Evolutionary conservation across 2,113 vertebrate species (phyloP), one percentile per base, ranked within the genome.

Genomic region (Coregonus clupeaformis): DNA sequence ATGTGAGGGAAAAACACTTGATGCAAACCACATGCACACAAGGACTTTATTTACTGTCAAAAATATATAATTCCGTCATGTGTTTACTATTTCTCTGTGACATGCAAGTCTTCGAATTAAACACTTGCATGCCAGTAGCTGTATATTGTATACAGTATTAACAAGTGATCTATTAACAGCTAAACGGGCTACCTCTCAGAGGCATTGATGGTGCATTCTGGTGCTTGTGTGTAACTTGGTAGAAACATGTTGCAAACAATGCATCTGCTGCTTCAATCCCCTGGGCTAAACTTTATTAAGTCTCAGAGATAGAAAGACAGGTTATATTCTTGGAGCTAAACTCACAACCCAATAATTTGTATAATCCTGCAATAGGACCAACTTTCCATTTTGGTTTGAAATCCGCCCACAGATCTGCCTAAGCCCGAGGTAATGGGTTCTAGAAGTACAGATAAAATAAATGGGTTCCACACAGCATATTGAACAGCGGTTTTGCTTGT

Each of bases 371-470:
- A 18, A 29, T 16, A 76, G 11, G 9, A 29, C 22, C 47, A 20
- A 52, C 36, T 22, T 71, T 71, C 69, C 57, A 62, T 63, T 72
- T 45, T n/a, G 13, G 9, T 24, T 72, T 72, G 30, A 72, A 42
- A 62, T 72, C 29, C 22, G 11, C 59, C 29, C 18, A 52, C 52
- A 55, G 75, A 71, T 77, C 45, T 60, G 78, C 73, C 69, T 73
- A 69, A 60, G 36, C 55, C 77, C 60, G 27, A 20, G 22, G 30
- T 66, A 74, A 71, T 30, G 47, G 62, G 36, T 47, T 49, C 71
- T 74, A 72, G 63, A 69, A 77, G 69, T 72, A 77, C 65, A 62
- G 72, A 69, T 32, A 77, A 82, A 78, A 76, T 85, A 82, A 80
- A 73, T 80, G 63, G n/a, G 63, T 76, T 74, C 71, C n/a, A 60